Conservation (phyloP, 1,140 invertebrate genomes). For the Lerema accius region DNA sequence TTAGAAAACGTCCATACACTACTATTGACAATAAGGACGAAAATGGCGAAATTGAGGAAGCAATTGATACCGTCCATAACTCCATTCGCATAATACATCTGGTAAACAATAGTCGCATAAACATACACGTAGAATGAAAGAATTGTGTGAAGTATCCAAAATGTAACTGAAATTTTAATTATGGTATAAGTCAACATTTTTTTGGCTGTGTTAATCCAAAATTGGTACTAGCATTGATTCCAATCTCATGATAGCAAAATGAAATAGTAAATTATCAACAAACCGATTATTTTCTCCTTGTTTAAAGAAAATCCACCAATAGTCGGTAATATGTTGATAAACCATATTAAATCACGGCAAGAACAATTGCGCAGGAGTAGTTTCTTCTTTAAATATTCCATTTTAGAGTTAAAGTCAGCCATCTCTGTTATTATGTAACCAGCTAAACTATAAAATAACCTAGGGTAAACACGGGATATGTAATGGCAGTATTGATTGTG, state of each 20-base stretch:
- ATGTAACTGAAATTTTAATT: constrained; percentile 41
- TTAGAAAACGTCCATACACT: constrained; percentile 36
- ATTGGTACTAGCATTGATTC: too few relatives aligned
- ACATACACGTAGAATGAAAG: constrained; percentile 34
- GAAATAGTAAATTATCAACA: too few relatives aligned
- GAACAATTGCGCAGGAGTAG: constrained; percentile 24
- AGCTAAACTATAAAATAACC: too few relatives aligned
- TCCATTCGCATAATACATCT: constrained; percentile 31
- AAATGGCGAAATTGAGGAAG: constrained; percentile 40
- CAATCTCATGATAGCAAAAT: too few relatives aligned
- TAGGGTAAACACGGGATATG: too few relatives aligned
- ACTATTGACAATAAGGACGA: constrained; percentile 30
- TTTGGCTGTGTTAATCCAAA: too few relatives aligned
- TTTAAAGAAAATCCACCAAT: constrained; percentile 37
- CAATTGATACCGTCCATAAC: constrained; percentile 39
- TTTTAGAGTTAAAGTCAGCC: too few relatives aligned
- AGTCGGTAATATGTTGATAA: constrained; percentile 40
- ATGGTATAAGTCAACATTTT: too few relatives aligned
- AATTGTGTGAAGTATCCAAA: constrained; percentile 33
- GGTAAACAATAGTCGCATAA: constrained; percentile 30
- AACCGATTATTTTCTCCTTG: too few relatives aligned
- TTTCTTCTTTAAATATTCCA: constrained; percentile 6
- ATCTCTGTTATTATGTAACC: too few relatives aligned
- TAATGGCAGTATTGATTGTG: too few relatives aligned
- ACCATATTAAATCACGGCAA: constrained; percentile 36